Conservation (phyloP, 2,888 invertebrate species). For the Pyralis farinalis region DNA sequence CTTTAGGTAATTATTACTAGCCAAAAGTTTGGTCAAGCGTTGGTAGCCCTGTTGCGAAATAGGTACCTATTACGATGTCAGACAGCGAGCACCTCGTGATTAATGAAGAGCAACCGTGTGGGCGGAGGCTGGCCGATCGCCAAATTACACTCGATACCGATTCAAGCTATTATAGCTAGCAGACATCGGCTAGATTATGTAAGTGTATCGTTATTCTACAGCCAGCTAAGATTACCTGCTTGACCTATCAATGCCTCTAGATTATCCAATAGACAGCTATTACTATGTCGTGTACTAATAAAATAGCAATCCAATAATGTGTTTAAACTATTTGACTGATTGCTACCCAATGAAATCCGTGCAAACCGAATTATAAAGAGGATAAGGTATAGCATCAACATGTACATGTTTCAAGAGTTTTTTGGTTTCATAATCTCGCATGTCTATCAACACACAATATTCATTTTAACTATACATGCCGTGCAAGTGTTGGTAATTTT, state of each 20-base stretch:
- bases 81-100: conserved; percentile 59
- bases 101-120: conserved; percentile 59
- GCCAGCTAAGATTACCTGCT: conserved; percentile 3
- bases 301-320: no score
- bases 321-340: no score
- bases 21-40: conserved; percentile 54
- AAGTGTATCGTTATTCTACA: conserved; percentile 27
- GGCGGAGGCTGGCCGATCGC: conserved; percentile 44
- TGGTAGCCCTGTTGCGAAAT: conserved; percentile 52
- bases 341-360: no score
- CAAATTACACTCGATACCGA: conserved; percentile 45
- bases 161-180: background rate
- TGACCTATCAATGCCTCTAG: background rate
- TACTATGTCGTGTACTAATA: no score
- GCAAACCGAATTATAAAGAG: no score
- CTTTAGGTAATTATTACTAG: conserved; percentile 3
- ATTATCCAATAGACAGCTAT: background rate
- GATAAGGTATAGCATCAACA: no score
- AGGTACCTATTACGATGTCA: conserved; percentile 72
- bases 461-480: no score
- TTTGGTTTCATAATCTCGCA: no score
- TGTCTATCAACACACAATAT: no score
- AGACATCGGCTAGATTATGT: background rate
- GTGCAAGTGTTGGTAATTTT: no score
- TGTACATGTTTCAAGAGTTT: no score